Conservation (phyloP, 2,113 vertebrate genomes). For the Fulica atra region DNA sequence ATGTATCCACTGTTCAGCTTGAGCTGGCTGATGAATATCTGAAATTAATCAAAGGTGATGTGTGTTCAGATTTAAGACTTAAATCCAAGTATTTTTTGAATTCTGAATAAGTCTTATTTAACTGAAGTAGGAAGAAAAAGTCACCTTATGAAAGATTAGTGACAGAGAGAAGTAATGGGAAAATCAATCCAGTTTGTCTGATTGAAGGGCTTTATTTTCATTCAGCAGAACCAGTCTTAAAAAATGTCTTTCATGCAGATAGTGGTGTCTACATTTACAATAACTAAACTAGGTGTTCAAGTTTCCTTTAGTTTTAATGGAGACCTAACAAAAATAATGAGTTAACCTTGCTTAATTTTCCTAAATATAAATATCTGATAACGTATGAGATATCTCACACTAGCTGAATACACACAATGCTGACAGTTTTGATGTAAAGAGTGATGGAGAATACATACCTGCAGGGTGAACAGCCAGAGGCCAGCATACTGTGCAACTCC, state of each 20-base stretch:
- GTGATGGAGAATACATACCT: background rate
- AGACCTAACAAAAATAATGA: background rate
- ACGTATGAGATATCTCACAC: background rate
- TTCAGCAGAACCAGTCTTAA: background rate
- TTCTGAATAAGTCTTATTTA: background rate
- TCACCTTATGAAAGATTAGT: background rate
- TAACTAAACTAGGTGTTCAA: background rate
- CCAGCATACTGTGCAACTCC: background rate
- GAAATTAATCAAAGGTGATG: background rate
- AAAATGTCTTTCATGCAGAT: background rate
- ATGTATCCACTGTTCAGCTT: background rate
- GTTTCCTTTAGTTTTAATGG: background rate
- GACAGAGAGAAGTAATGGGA: background rate
- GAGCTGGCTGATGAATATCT: background rate
- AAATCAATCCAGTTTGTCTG: background rate
- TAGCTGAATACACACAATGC: background rate
- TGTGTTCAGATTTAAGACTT: background rate
- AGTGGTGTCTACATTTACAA: background rate
- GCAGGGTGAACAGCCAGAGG: accelerated
- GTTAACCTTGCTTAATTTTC: accelerated
- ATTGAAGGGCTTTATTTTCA: background rate
- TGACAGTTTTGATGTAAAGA: background rate
- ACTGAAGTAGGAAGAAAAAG: background rate
- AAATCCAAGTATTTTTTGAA: background rate
- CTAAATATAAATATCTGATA: background rate